phyloP scores from a whole-genome alignment of 2,888 invertebrate genomes.

The Tachina grossa region DNA sequence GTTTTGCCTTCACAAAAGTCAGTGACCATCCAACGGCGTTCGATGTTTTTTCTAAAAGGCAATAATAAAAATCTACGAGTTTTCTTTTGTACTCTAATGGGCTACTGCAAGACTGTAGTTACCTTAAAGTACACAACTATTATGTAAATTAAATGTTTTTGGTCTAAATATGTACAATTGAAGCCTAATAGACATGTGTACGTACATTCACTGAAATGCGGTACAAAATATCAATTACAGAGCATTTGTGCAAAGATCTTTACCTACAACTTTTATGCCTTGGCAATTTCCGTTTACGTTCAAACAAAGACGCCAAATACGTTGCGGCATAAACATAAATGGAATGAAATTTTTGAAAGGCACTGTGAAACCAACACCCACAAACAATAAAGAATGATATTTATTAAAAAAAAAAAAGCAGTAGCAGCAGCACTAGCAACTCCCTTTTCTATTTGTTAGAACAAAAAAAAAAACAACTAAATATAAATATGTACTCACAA shows the following conservation, averaged over 20 bases:
- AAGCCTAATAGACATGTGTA: not conserved
- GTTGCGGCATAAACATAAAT: constrained; percentile 19
- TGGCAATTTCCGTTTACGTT: constrained; percentile 67
- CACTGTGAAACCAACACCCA: constrained; percentile 59
- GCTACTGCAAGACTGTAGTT: constrained; percentile 7
- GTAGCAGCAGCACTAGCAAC: constrained; percentile 15
- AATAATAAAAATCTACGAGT: constrained; percentile 54
- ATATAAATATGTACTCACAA: not conserved
- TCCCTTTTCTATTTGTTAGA: constrained; percentile 34
- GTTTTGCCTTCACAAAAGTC: no score
- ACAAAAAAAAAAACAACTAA: constrained; percentile 22
- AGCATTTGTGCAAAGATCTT: constrained; percentile 35
- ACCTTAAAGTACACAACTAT: not conserved
- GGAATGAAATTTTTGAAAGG: constrained; percentile 48
- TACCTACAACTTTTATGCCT: constrained; percentile 56
- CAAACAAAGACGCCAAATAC: constrained; percentile 30
- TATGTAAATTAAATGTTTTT: constrained; percentile 14
- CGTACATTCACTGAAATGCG: constrained; percentile 36
- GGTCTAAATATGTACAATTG: constrained; percentile 6
- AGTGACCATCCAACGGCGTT: constrained; percentile 25
- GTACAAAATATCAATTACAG: constrained; percentile 59
- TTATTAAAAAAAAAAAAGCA: constrained; percentile 38
- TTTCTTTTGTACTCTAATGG: constrained; percentile 39
- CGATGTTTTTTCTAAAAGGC: not conserved
- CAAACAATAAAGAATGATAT: constrained; percentile 58